Evolutionary conservation across 2,113 vertebrate species (phyloP).

Genomic region (Petrocephalus zakoni): DNA sequence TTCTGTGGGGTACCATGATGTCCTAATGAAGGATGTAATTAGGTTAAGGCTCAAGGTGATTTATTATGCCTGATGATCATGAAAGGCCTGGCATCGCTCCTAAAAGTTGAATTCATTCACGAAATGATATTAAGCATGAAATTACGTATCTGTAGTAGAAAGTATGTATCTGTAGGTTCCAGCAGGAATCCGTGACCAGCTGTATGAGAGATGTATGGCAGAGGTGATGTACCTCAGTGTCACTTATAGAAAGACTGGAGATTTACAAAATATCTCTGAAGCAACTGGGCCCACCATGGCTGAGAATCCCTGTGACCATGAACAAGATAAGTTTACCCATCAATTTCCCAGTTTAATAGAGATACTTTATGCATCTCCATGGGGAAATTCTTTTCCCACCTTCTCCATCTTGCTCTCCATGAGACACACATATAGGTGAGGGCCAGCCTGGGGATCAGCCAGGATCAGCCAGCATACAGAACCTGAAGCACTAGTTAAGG

Average conservation of each 20-base stretch:
- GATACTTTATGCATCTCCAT: not conserved
- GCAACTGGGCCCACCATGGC: not conserved
- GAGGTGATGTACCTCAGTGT: not conserved
- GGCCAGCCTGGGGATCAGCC: not conserved
- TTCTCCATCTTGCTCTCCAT: not conserved
- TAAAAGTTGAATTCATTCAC: not conserved
- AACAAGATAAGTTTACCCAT: too few species aligned
- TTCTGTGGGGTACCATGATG: not conserved
- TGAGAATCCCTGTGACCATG: not conserved
- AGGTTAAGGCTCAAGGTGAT: not conserved
- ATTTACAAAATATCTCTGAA: not conserved
- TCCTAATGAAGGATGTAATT: not conserved
- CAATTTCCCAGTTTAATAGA: too few species aligned
- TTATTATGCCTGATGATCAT: not conserved
- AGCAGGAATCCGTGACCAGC: not conserved
- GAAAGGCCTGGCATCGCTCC: not conserved
- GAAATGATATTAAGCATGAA: not conserved
- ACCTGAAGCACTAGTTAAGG: not conserved
- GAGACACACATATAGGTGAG: not conserved
- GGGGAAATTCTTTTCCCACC: not conserved
- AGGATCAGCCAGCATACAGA: not conserved
- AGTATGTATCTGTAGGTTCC: not conserved
- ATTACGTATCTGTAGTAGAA: not conserved
- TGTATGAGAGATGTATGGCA: not conserved
- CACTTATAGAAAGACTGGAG: not conserved